Base-by-base conservation (phyloP, 1,140 invertebrate genomes). In the Drosophila punjabiensis region DNA sequence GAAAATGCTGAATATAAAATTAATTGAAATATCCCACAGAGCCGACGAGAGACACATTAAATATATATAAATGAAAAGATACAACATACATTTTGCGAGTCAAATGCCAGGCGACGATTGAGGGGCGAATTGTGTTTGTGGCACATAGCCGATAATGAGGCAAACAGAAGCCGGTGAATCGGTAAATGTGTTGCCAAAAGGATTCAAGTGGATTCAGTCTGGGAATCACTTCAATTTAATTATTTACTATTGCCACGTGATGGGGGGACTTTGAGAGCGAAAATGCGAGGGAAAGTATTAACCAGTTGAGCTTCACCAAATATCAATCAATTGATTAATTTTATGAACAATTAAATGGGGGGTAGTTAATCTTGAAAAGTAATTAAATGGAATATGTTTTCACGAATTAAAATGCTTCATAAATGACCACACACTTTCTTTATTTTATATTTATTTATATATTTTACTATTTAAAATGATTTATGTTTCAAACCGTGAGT, bases 1-100 rank as follows among this genome's bases (percentile, higher is more conserved):
- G 32, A 75, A 71, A 79, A 69, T 47, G 62, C 52, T 41, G 45
- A 39, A 70, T 65, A 77, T 71, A 58, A 70, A 78, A 64, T 79
- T 64, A 79, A 79, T 79, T 79, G 59, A 79, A 79, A 79, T 79
- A 79, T 70, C 56, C 41, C 58, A 43, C 37, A 76, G 76, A 35
- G 43, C 37, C 41, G 47, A 30, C 20, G 45, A 45, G 45, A 30
- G 55, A 3, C 18, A 13, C 20, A 37, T 41, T 56, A 45, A 65
- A 58, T 47, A 43, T 45, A 59, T 37, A 50, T 16, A 24, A 16
- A 20, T 35, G 14, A 4, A 14, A 1, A 18, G 11, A 11, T 30
- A 16, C 4, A 3, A 48, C 6, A 60, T 41, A 65, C 18, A 60
- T 33, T 45, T 16, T 8, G 5, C 37, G 13, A 63, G 58, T 66